A percentile compares a stretch with the other conserved stretches of the same genome.
Evolutionary conservation across 1,140 invertebrate species (phyloP).

Genomic region (Manduca sexta): DNA sequence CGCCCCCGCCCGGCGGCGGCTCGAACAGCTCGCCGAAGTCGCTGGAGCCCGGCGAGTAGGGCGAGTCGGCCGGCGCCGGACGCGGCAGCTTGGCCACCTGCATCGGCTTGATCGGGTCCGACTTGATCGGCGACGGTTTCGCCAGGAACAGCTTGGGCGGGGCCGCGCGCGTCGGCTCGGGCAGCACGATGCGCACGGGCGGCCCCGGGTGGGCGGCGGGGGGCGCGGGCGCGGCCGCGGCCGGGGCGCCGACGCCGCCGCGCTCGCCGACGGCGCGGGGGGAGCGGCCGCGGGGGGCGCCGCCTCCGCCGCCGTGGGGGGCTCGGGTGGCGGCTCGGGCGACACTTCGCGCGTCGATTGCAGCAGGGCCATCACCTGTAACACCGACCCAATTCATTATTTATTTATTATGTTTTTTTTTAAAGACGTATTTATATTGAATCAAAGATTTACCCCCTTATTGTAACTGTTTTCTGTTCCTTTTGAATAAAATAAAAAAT

Average conservation of each 20-base stretch:
- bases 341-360: conserved; percentile 67
- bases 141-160: conserved; percentile 64
- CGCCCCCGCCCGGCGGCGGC: conserved; percentile 70
- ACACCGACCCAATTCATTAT: conserved; percentile 10
- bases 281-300: conserved; percentile 46
- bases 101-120: conserved; percentile 73
- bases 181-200: conserved; percentile 57
- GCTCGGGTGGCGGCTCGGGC: conserved; percentile 53
- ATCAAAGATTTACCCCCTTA: no score
- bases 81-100: conserved; percentile 48
- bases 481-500: no score
- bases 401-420: no score
- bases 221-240: conserved; percentile 31
- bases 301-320: conserved; percentile 27
- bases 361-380: conserved; percentile 49
- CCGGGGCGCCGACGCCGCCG: conserved; percentile 56
- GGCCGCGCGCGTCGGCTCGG: conserved; percentile 63
- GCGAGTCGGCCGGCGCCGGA: conserved; percentile 74
- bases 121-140: conserved; percentile 73
- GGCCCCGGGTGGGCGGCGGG: conserved; percentile 35
- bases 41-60: conserved; percentile 88
- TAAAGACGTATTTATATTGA: background rate
- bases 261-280: conserved; percentile 56
- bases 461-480: no score
- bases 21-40: conserved; percentile 91